Evolutionary conservation across 1,140 invertebrate genomes (phyloP).

Genomic region (Halesus radiatus): DNA sequence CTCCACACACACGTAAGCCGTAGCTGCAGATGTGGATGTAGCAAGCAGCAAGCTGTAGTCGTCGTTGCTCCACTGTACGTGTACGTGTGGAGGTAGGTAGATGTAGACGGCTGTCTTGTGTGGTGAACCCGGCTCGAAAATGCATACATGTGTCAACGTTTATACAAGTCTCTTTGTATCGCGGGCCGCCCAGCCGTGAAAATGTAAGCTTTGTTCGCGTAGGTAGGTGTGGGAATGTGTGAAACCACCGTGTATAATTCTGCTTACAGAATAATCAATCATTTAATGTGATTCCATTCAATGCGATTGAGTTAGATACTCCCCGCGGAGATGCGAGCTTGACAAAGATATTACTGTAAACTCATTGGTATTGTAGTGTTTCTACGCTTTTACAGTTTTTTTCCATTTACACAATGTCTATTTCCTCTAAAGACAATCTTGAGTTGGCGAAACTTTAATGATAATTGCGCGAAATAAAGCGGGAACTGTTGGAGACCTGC

Average conservation of each 20-base stretch:
- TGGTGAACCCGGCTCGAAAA: conserved; percentile 34
- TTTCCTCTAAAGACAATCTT: neutral
- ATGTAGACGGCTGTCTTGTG: conserved; percentile 6
- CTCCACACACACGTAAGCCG: neutral
- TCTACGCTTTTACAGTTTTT: neutral
- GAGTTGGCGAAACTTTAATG: neutral
- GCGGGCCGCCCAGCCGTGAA: conserved; percentile 34
- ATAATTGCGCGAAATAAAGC: conserved; percentile 20
- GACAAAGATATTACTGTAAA: conserved; percentile 1
- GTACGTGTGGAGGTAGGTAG: neutral
- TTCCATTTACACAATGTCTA: neutral
- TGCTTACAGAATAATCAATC: conserved; percentile 20
- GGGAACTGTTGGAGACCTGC: neutral
- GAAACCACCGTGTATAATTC: conserved; percentile 32
- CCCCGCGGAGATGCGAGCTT: conserved; percentile 4
- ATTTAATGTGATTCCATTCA: conserved; percentile 35
- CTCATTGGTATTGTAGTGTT: too few relatives aligned
- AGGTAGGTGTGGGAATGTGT: conserved; percentile 26
- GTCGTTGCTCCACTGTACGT: neutral
- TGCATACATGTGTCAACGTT: conserved; percentile 38
- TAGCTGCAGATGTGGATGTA: too few relatives aligned
- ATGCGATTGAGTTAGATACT: conserved; percentile 11
- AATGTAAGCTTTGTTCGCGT: conserved; percentile 38
- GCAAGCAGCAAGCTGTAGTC: too few relatives aligned
- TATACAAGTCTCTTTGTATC: conserved; percentile 32